Conservation (phyloP, 1,140 invertebrate genomes). For the Drosophila lacteicornis region DNA sequence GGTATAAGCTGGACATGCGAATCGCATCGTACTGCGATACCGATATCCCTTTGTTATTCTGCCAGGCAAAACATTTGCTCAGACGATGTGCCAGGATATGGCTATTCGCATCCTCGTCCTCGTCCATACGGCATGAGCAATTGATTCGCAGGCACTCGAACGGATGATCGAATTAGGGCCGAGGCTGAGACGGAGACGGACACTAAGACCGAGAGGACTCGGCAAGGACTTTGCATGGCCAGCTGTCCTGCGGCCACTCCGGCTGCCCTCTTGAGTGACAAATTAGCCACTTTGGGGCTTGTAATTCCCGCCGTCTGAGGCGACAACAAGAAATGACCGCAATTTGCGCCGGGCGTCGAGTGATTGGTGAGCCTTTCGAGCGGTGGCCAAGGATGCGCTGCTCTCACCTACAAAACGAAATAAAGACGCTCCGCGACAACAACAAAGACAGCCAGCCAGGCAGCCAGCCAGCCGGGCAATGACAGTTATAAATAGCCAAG, state of each 20-base stretch:
- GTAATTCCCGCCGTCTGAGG: constrained; percentile 61
- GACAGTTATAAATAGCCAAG: constrained; percentile 81
- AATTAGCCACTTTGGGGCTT: constrained; percentile 77
- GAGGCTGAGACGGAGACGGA: background rate
- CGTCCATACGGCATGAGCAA: constrained; percentile 71
- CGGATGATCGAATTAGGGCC: constrained; percentile 74
- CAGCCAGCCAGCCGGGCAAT: constrained; percentile 40
- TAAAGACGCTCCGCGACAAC: constrained; percentile 61
- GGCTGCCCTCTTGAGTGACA: constrained; percentile 59
- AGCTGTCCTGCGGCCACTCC: constrained; percentile 38
- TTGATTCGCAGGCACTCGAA: constrained; percentile 58
- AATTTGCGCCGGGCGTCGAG: constrained; percentile 74
- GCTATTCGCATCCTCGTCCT: constrained; percentile 24
- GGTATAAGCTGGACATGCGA: constrained; percentile 55
- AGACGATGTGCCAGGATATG: constrained; percentile 62
- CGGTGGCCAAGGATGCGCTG: constrained; percentile 37
- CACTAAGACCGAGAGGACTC: background rate
- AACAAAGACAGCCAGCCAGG: constrained; percentile 14
- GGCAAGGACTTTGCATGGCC: constrained; percentile 38
- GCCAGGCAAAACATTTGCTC: constrained; percentile 67
- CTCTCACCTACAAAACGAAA: constrained; percentile 58
- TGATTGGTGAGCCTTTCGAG: constrained; percentile 65
- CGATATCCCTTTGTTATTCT: constrained; percentile 52
- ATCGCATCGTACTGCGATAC: constrained; percentile 21
- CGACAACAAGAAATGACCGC: constrained; percentile 83